Percentiles rank a stretch among this genome's conserved stretches.
Evolutionary conservation across 2,888 invertebrate genomes (phyloP).

Genomic region (Mesoligia furuncula): DNA sequence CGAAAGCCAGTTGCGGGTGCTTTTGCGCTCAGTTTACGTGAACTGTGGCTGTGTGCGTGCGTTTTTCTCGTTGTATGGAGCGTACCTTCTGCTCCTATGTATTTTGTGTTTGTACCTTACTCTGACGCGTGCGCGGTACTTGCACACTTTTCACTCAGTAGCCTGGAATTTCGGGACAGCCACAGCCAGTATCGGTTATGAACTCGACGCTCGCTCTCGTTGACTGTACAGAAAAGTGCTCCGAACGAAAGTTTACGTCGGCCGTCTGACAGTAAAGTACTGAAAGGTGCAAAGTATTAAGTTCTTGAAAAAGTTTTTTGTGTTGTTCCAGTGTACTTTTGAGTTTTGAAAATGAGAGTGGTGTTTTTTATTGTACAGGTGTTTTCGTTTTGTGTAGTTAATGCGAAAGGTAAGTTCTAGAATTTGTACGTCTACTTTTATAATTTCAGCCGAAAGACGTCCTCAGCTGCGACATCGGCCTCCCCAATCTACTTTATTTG

Average conservation of each 20-base stretch:
- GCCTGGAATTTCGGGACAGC: conserved; percentile 55
- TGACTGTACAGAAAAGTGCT: conserved; percentile 32
- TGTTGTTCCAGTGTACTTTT: conserved; percentile 26
- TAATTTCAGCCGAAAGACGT: neutral
- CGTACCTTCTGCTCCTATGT: conserved; percentile 17
- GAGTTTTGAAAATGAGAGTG: conserved; percentile 65
- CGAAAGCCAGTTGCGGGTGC: neutral
- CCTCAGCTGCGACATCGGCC: no score
- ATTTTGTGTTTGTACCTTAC: neutral
- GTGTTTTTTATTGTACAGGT: conserved; percentile 61
- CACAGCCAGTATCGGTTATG: conserved; percentile 49
- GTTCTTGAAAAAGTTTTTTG: conserved; percentile 1
- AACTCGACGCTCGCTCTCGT: conserved; percentile 43
- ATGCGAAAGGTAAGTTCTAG: conserved; percentile 75
- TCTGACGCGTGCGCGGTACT: conserved; percentile 70
- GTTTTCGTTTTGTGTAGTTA: conserved; percentile 66
- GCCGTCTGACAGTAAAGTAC: conserved; percentile 9
- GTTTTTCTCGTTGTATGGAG: neutral
- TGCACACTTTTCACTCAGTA: conserved; percentile 10
- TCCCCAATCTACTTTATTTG: neutral
- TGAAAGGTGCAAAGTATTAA: conserved; percentile 28
- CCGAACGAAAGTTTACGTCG: conserved; percentile 53
- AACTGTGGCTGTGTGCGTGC: neutral
- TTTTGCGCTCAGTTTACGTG: neutral
- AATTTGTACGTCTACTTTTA: neutral